Percentiles rank a stretch among this genome's conserved stretches.
Conservation (phyloP, 2,113 vertebrate genomes). For the Lepus timidus region DNA sequence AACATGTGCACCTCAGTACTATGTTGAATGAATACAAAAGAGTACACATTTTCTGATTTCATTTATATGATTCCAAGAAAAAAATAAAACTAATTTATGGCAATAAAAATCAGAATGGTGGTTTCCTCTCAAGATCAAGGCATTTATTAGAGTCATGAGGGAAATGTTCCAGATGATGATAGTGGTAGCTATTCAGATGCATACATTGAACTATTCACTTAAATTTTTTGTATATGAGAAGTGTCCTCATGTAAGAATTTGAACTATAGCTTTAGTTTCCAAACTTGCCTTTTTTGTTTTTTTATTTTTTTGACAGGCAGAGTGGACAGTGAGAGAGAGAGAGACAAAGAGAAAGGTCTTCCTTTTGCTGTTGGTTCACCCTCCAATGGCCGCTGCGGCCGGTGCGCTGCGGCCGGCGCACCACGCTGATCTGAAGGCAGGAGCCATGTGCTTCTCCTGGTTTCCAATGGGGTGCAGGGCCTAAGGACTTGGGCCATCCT, state of each 20-base stretch:
- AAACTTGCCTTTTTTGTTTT: neutral
- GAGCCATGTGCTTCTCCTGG: no score
- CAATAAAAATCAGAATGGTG: neutral
- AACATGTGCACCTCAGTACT: neutral
- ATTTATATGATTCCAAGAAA: neutral
- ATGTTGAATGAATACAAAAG: neutral
- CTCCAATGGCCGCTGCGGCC: no score
- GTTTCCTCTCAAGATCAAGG: neutral
- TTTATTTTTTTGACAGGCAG: no score
- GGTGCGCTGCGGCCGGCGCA: no score
- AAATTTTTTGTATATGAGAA: neutral
- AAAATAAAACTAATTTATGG: neutral
- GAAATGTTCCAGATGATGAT: neutral
- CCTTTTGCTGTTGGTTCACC: no score
- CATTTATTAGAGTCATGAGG: neutral
- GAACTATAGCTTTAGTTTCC: neutral
- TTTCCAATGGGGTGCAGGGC: no score
- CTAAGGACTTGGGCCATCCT: no score
- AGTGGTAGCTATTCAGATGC: neutral
- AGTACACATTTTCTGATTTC: neutral
- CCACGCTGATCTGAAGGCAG: no score
- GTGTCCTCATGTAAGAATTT: neutral
- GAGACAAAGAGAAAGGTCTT: no score
- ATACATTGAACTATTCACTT: neutral
- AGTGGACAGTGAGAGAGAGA: no score